Percentiles rank a stretch among this genome's conserved stretches.
These are phyloP conservation scores for Cuniculus paca DNA, from an alignment of 2,797 vertebrate species.

Conservation along the genomic window DNA sequence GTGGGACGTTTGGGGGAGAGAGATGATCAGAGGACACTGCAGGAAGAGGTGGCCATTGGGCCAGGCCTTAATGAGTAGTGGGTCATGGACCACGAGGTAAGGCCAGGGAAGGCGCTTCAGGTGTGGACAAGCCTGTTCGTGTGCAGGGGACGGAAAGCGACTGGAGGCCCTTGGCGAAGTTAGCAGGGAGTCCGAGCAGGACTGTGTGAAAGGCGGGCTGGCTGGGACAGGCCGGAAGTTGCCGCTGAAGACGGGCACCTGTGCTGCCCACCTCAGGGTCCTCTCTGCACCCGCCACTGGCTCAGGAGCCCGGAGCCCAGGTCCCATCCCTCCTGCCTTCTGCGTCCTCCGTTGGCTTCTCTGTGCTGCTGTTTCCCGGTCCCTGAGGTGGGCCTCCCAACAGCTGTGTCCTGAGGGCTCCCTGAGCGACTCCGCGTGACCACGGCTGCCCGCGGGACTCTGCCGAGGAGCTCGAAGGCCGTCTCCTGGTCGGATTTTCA, in stretches of 20 bases:
- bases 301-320: background rate
- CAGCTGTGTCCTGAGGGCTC: too few relatives aligned
- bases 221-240: background rate
- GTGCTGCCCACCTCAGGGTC: background rate
- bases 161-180: fast-evolving
- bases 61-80: background rate
- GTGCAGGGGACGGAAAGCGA: background rate
- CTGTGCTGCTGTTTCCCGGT: background rate
- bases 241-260: background rate
- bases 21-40: background rate
- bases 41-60: background rate
- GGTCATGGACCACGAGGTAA: background rate
- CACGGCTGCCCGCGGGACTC: background rate
- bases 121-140: background rate
- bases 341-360: background rate
- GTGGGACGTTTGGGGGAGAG: background rate
- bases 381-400: fast-evolving
- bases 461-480: fast-evolving
- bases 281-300: background rate
- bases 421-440: background rate
- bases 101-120: background rate
- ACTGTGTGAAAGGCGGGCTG: fast-evolving
- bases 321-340: background rate
- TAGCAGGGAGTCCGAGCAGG: background rate
- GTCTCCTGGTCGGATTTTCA: fast-evolving